Evolutionary conservation across 1,140 invertebrate species (phyloP).

Genomic region (Drosophila orena): DNA sequence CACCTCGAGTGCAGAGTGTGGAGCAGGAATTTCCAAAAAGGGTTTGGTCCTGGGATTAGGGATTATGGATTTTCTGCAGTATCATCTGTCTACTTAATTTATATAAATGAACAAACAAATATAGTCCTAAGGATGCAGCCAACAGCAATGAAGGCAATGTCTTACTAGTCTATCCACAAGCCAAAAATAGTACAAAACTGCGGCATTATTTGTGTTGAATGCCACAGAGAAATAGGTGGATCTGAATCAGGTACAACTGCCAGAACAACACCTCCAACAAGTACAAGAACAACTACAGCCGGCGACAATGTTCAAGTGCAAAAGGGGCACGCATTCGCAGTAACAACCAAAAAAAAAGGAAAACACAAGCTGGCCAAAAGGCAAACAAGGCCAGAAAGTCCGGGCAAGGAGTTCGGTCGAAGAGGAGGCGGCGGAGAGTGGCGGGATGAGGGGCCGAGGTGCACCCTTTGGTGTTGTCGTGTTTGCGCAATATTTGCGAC

Average conservation of each 20-base stretch:
- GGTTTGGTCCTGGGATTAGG: too few species aligned
- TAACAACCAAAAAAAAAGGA: conserved; percentile 28
- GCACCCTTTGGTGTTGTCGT: conserved; percentile 36
- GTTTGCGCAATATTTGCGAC: conserved; percentile 83
- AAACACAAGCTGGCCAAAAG: conserved; percentile 38
- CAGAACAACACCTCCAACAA: conserved; percentile 14
- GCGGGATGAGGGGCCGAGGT: neutral
- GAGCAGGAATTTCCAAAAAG: neutral
- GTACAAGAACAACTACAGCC: conserved; percentile 39
- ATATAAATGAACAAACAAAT: too few species aligned
- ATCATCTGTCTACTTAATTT: too few species aligned
- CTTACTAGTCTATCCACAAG: neutral
- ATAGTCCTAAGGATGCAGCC: too few species aligned
- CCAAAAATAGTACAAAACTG: neutral
- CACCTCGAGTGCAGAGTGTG: conserved; percentile 6
- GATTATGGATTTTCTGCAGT: neutral
- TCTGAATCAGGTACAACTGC: conserved; percentile 3
- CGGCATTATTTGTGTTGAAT: conserved; percentile 1
- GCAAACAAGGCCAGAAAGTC: conserved; percentile 58
- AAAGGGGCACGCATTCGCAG: conserved; percentile 79
- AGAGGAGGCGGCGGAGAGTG: neutral
- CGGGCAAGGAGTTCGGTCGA: conserved; percentile 1
- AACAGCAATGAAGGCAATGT: too few species aligned
- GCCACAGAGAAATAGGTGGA: conserved; percentile 1
- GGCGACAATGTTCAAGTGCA: conserved; percentile 70